Evolutionary conservation across 2,797 vertebrate genomes (phyloP).

Genomic region (Ibycter americanus): DNA sequence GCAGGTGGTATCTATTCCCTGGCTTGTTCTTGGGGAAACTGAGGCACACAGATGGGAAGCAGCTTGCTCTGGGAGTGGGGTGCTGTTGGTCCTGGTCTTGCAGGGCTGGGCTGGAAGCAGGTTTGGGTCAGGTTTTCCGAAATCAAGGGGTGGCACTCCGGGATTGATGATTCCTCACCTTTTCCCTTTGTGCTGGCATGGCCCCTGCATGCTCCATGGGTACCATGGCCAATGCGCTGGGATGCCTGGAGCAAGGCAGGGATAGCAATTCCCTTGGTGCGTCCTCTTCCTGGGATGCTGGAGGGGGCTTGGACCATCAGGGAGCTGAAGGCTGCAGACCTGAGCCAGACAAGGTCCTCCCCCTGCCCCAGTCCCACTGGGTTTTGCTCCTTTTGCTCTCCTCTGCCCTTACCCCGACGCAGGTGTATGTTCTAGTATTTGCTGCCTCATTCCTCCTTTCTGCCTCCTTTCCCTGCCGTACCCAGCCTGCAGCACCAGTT

Average conservation of each 20-base stretch:
- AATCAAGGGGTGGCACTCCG: not conserved
- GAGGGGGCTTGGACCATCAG: not conserved
- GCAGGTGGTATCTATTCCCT: not conserved
- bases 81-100: not conserved
- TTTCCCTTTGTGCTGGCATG: accelerated
- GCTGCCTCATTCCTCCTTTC: not conserved
- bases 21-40: not conserved
- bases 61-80: not conserved
- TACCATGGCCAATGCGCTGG: accelerated
- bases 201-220: accelerated
- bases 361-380: too few relatives aligned
- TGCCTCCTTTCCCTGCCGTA: not conserved
- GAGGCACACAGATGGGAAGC: not conserved
- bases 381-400: not conserved
- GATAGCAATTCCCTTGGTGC: not conserved
- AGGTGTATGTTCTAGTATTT: not conserved
- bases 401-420: not conserved
- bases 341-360: accelerated
- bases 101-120: not conserved
- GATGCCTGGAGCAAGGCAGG: not conserved
- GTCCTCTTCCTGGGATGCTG: not conserved
- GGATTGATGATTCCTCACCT: not conserved
- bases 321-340: not conserved
- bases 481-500: not conserved
- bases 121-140: not conserved